Conservation (phyloP, 2,888 invertebrate genomes). For the Spodoptera exigua region DNA sequence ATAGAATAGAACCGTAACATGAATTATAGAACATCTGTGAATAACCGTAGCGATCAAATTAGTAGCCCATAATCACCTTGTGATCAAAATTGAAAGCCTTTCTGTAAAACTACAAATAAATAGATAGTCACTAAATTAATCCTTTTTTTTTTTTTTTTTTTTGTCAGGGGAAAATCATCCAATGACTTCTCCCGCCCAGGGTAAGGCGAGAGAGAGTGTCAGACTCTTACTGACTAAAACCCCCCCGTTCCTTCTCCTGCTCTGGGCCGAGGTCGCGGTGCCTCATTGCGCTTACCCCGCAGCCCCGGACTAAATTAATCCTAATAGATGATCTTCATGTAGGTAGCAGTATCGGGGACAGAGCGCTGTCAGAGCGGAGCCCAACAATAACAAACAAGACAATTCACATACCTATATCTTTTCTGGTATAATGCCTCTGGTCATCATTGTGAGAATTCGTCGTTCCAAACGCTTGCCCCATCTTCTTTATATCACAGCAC, state of each 20-base stretch:
- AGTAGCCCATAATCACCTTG: background rate
- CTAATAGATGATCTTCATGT: background rate
- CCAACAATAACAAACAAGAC: slow-evolving; percentile 55
- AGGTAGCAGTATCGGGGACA: slow-evolving; percentile 5
- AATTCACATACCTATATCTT: slow-evolving; percentile 82
- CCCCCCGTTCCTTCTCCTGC: too few relatives aligned
- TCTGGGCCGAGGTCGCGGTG: too few relatives aligned
- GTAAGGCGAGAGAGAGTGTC: too few relatives aligned
- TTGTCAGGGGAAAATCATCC: too few relatives aligned
- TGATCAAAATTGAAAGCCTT: background rate
- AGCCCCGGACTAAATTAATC: too few relatives aligned
- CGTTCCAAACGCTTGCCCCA: slow-evolving; percentile 87
- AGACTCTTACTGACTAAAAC: too few relatives aligned
- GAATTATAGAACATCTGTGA: background rate
- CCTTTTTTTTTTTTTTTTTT: too few relatives aligned
- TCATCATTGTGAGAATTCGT: slow-evolving; percentile 84
- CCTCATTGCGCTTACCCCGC: too few relatives aligned
- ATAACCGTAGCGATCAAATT: background rate
- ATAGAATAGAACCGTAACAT: background rate
- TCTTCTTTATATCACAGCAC: slow-evolving; percentile 77
- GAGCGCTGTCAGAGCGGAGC: slow-evolving; percentile 7
- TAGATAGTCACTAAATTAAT: too few relatives aligned
- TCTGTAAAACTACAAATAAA: too few relatives aligned
- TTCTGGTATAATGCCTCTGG: slow-evolving; percentile 80
- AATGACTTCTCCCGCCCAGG: too few relatives aligned